Evolutionary conservation across 1,140 invertebrate genomes (phyloP).

Genomic region (Bombus fervidus): DNA sequence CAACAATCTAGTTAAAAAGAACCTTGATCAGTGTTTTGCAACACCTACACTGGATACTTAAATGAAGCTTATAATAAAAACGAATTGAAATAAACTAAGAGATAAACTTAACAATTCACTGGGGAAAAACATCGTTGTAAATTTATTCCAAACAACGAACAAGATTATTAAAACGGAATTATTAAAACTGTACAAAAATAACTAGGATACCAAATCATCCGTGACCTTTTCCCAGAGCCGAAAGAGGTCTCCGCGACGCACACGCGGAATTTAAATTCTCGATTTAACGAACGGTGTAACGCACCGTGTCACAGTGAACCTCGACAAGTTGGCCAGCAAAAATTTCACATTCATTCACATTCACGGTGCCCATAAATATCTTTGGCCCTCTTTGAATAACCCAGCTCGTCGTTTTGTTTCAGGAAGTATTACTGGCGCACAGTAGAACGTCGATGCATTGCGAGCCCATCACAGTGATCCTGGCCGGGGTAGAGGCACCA

Average conservation of each 20-base stretch:
- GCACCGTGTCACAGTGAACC: not conserved
- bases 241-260: not conserved
- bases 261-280: conserved; percentile 21
- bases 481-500: conserved; percentile 83
- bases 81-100: not conserved
- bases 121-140: not conserved
- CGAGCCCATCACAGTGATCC: conserved; percentile 82
- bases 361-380: conserved; percentile 16
- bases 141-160: not conserved
- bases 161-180: not conserved
- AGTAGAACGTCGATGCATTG: conserved; percentile 79
- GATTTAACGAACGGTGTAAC: not conserved
- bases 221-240: not conserved
- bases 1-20: not conserved
- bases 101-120: not conserved
- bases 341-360: not conserved
- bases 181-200: not conserved
- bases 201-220: not conserved
- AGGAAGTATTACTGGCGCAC: conserved; percentile 81
- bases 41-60: too few relatives aligned
- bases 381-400: not conserved
- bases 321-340: conserved; percentile 8
- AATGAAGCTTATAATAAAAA: not conserved
- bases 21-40: not conserved
- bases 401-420: conserved; percentile 32